A percentile compares a stretch with the other conserved stretches of the same genome.
These are phyloP conservation scores for Silurus asotus DNA, from an alignment of 2,113 vertebrate genomes.

Conservation along the genomic window DNA sequence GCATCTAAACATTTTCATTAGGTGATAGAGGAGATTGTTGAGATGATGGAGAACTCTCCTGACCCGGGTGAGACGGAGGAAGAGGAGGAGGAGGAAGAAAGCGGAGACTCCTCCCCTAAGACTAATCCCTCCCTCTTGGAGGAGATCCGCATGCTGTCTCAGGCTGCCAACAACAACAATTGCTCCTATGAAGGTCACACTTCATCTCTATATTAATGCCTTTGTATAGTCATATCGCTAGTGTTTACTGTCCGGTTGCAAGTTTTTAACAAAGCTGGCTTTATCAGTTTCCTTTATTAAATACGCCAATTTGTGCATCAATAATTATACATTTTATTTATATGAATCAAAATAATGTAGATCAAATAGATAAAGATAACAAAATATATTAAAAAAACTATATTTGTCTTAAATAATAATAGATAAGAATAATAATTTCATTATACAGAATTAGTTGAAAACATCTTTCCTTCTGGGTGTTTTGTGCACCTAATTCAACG, in stretches of 20 bases:
- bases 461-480: not conserved
- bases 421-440: not conserved
- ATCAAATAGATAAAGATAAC: not conserved
- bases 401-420: not conserved
- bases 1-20: conserved; percentile 50
- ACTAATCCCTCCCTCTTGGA: conserved; percentile 81
- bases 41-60: conserved; percentile 95
- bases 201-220: not conserved
- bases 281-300: not conserved
- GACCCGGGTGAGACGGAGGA: conserved; percentile 87
- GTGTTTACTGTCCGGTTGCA: not conserved
- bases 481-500: conserved; percentile 5
- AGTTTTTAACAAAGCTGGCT: not conserved
- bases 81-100: conserved; percentile 80
- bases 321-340: not conserved
- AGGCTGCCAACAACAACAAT: conserved; percentile 88
- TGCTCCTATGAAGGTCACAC: conserved; percentile 83
- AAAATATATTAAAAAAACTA: not conserved
- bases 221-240: not conserved
- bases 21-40: conserved; percentile 93
- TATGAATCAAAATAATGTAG: not conserved
- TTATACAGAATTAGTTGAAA: not conserved
- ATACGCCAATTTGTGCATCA: not conserved
- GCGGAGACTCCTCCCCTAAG: conserved; percentile 73
- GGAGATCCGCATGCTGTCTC: conserved; percentile 84